Base-by-base conservation (phyloP, 2,113 vertebrate genomes). In the Riparia riparia region DNA sequence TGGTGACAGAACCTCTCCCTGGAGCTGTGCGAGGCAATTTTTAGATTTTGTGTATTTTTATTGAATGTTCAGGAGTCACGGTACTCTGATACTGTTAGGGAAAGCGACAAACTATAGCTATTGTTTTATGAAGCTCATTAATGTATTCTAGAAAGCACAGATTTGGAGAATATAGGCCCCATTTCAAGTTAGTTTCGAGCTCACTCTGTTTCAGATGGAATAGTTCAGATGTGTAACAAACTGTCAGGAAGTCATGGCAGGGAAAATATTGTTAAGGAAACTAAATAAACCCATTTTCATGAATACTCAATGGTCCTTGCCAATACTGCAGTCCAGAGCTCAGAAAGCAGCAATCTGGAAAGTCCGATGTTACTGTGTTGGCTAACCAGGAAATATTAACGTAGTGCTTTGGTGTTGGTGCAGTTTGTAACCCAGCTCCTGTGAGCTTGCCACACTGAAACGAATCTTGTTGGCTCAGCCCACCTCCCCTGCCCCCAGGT, bases 11-110 rank as follows among this genome's bases (percentile, higher is more conserved):
- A 34, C 28, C 50, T 64, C 32, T 73, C 64, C 32, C 29, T 31
- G 1, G 13, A 65, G 50, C 57, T 14, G 24, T 3, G 12, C 0
- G 0, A 66, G 34, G 26, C 6, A 57, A 26, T 58, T 50, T 81
- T 61, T 70, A 63, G 44, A 50, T 17, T 20, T 10, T 20, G 15
- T 49, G 31, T 32, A 7, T 29, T 73, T 80, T 32, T 76, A 18
- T n/a, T 73, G 28, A 37, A 21, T 14, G 37, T 24, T 84, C 51
- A 74, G 64, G 49, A 84, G 28, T 51, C 10, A 19, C 28, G 47
- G 17, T 61, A 28, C 24, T 50, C 7, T 2, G 15, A 20, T 51
- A 60, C 2, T 6, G 17, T 44, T 72, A 25, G 45, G 42, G 37
- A 77, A 78, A 78, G 44, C 20, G 78, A 53, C 25, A 63, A 53